phyloP scores from a whole-genome alignment of 2,113 vertebrate species.

The Rhea americana region DNA sequence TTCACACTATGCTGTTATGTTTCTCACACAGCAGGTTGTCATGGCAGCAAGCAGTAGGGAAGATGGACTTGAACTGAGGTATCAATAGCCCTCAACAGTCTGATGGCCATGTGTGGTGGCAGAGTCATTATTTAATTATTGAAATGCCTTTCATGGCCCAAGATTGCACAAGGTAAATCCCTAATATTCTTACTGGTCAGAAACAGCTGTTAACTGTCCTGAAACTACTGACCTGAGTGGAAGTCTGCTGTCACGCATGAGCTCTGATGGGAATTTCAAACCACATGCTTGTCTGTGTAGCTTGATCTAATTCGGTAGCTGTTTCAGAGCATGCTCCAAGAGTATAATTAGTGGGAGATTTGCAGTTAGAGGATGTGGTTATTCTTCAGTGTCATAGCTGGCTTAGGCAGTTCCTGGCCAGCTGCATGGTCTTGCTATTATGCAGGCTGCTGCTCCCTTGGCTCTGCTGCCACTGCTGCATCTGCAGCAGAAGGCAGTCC shows the following conservation, averaged over 20 bases:
- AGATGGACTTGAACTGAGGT: background rate
- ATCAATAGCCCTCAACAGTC: background rate
- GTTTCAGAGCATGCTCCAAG: background rate
- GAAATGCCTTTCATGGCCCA: background rate
- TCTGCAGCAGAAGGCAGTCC: background rate
- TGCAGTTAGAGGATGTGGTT: background rate
- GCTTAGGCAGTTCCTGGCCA: background rate
- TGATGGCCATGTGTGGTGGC: background rate
- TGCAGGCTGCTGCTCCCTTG: background rate
- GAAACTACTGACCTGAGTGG: background rate
- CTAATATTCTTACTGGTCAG: background rate
- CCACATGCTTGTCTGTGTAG: accelerated
- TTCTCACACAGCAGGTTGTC: background rate
- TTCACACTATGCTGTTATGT: background rate
- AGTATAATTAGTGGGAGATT: background rate
- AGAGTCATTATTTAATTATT: background rate
- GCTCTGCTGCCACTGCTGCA: background rate
- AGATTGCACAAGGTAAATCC: background rate
- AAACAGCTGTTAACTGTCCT: background rate
- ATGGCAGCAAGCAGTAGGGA: background rate
- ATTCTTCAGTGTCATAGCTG: background rate
- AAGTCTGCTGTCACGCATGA: background rate
- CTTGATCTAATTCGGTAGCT: background rate
- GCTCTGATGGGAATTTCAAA: background rate
- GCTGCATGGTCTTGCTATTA: accelerated